phyloP scores from a whole-genome alignment of 2,888 invertebrate genomes.

The Seira ritae region DNA sequence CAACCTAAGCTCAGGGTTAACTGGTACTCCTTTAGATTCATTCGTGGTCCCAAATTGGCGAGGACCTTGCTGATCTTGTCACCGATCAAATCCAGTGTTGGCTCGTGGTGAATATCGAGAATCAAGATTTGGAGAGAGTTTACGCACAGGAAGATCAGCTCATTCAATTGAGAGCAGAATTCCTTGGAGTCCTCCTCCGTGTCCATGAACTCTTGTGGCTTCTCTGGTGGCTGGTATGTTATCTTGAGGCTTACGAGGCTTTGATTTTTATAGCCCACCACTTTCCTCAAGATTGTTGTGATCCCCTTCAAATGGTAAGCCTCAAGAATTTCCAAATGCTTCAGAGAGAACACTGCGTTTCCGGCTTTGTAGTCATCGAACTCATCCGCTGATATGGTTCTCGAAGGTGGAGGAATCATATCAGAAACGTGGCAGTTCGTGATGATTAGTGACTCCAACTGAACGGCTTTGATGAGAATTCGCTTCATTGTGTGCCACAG shows the following conservation, averaged over 20 bases:
- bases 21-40: slow-evolving; percentile 45
- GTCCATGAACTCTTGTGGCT: neutral
- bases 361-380: slow-evolving; percentile 38
- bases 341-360: slow-evolving; percentile 31
- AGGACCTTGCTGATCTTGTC: slow-evolving; percentile 26
- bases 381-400: slow-evolving; percentile 1
- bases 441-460: slow-evolving; percentile 39
- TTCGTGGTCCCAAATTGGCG: neutral
- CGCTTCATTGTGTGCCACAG: slow-evolving; percentile 58
- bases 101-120: slow-evolving; percentile 40
- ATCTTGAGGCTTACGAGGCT: slow-evolving; percentile 39
- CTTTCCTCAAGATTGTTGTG: slow-evolving; percentile 23
- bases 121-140: slow-evolving; percentile 12
- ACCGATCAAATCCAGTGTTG: slow-evolving; percentile 30
- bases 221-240: slow-evolving; percentile 32
- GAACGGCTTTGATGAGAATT: slow-evolving; percentile 21
- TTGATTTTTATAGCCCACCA: neutral
- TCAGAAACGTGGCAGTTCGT: slow-evolving; percentile 32
- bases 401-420: neutral
- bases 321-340: slow-evolving; percentile 26
- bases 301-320: slow-evolving; percentile 4
- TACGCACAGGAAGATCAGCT: slow-evolving; percentile 10
- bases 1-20: slow-evolving; percentile 23
- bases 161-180: slow-evolving; percentile 21
- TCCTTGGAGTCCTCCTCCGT: slow-evolving; percentile 15